phyloP scores from a whole-genome alignment of 2,888 invertebrate species.

The Diachrysia chrysitis region DNA sequence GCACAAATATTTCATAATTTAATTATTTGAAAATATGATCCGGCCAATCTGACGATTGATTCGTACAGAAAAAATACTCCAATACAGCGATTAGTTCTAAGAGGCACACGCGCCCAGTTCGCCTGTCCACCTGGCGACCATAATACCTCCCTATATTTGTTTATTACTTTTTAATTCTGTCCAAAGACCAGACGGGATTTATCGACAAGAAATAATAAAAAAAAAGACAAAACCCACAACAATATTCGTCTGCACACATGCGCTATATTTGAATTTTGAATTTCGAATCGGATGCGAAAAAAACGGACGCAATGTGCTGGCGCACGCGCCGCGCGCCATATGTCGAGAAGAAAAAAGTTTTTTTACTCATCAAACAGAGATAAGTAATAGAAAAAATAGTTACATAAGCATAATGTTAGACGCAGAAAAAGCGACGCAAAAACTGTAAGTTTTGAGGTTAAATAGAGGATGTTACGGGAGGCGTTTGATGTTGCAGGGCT shows the following conservation, averaged over 20 bases:
- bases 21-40: background rate
- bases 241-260: constrained; percentile 80
- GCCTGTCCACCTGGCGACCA: constrained; percentile 54
- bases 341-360: constrained; percentile 76
- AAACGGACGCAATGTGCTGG: constrained; percentile 85
- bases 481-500: constrained; percentile 62
- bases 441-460: constrained; percentile 81
- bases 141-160: constrained; percentile 67
- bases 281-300: constrained; percentile 88
- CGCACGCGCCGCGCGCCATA: constrained; percentile 85
- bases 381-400: constrained; percentile 83
- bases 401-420: constrained; percentile 88
- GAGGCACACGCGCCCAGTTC: constrained; percentile 43
- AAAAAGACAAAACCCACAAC: constrained; percentile 72
- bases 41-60: background rate
- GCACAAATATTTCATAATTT: background rate
- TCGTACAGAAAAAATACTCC: background rate
- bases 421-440: constrained; percentile 82
- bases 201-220: constrained; percentile 68
- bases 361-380: constrained; percentile 85
- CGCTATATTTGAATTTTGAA: constrained; percentile 82
- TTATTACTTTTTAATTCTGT: constrained; percentile 67
- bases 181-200: constrained; percentile 71
- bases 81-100: constrained; percentile 6
- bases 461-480: constrained; percentile 77